Percentiles rank a stretch among this genome's conserved stretches.
These are phyloP conservation scores for Gymnosoma rotundatum DNA, from an alignment of 2,888 invertebrate species.

Conservation along the genomic window DNA sequence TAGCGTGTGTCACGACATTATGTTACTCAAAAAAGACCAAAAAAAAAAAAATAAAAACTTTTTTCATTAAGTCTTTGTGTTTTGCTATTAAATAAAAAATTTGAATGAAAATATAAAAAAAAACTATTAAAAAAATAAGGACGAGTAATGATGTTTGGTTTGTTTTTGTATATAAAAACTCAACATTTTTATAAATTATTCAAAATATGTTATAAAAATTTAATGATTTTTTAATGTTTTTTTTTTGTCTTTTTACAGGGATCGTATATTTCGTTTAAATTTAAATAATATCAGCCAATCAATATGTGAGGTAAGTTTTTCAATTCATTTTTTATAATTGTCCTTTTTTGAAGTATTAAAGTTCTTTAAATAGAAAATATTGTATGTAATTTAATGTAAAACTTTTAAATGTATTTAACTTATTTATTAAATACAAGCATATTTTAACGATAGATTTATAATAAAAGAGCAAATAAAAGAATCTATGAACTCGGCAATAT, in stretches of 20 bases:
- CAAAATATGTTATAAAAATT: conserved; percentile 49
- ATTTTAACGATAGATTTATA: no score
- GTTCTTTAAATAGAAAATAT: background rate
- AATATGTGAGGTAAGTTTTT: conserved; percentile 85
- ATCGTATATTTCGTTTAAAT: conserved; percentile 86
- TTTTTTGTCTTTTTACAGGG: conserved; percentile 84
- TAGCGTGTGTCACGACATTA: conserved; percentile 64
- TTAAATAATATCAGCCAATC: conserved; percentile 87
- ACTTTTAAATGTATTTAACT: conserved; percentile 47
- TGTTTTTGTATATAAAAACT: background rate
- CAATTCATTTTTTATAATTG: background rate
- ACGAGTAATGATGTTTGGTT: conserved; percentile 22
- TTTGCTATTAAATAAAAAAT: conserved; percentile 32
- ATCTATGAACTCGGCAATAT: no score
- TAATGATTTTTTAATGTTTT: conserved; percentile 10
- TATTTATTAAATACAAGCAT: no score
- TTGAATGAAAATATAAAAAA: conserved; percentile 6
- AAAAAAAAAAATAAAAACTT: background rate
- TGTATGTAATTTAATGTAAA: conserved; percentile 2
- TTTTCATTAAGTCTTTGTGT: conserved; percentile 19
- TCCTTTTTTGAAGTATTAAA: background rate
- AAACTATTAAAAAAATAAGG: conserved; percentile 26
- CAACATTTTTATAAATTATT: conserved; percentile 53
- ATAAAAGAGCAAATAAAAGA: no score
- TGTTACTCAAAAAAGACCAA: background rate